phyloP scores from a whole-genome alignment of 1,140 invertebrate species.

The Hypsibius dujardini region DNA sequence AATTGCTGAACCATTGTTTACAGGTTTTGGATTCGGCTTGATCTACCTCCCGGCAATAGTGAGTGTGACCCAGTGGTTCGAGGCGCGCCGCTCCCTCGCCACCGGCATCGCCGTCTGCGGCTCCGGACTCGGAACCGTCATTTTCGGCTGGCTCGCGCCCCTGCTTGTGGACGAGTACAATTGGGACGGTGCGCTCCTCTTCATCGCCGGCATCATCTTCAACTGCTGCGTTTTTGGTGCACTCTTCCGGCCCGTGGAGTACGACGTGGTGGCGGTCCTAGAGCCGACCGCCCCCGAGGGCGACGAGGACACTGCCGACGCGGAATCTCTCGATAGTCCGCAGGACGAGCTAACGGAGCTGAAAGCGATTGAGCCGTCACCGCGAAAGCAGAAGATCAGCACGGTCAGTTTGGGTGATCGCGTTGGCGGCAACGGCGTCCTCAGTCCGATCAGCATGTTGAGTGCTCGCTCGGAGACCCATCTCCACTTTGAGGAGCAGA shows the following conservation, averaged over 20 bases:
- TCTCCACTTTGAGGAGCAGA: background rate
- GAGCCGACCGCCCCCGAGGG: background rate
- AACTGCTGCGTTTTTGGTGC: slow-evolving; percentile 64
- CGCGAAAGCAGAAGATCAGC: slow-evolving; percentile 7
- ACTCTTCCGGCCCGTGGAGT: slow-evolving; percentile 48
- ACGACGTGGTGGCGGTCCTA: background rate
- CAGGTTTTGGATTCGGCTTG: slow-evolving; percentile 74
- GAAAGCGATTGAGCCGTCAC: background rate
- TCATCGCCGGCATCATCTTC: slow-evolving; percentile 59
- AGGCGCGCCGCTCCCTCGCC: slow-evolving; percentile 67
- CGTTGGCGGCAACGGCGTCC: background rate
- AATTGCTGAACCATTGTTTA: slow-evolving; percentile 17
- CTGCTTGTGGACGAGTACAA: slow-evolving; percentile 33
- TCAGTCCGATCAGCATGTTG: background rate
- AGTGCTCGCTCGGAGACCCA: slow-evolving; percentile 4
- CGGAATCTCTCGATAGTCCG: background rate
- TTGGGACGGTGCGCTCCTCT: slow-evolving; percentile 47
- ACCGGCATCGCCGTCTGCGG: slow-evolving; percentile 86
- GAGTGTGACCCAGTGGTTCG: slow-evolving; percentile 82
- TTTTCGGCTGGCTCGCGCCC: slow-evolving; percentile 33
- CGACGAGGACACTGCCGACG: background rate
- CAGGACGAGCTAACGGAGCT: background rate
- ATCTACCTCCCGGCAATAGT: slow-evolving; percentile 88
- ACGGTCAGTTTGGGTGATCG: background rate
- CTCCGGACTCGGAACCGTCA: slow-evolving; percentile 50